These are phyloP conservation scores for Solea senegalensis DNA, from an alignment of 2,113 vertebrate genomes.

Conservation along the genomic window DNA sequence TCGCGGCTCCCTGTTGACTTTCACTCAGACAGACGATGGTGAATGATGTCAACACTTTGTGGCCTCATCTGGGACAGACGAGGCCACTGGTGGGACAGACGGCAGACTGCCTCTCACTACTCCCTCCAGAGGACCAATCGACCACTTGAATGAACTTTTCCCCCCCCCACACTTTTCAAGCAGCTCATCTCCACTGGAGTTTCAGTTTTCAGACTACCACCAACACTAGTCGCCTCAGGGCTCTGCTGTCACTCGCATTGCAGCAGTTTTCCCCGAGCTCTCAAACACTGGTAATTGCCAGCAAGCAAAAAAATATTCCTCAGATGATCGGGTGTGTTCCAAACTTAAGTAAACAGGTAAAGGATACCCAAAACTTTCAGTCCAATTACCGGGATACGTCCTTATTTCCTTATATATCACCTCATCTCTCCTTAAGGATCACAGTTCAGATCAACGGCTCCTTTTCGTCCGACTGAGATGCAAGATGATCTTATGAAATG, in stretches of 20 bases:
- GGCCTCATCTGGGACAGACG: constrained; percentile 13
- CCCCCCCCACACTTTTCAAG: constrained; percentile 10
- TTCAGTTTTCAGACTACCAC: constrained; percentile 11
- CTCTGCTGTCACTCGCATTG: constrained; percentile 31
- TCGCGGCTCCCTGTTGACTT: constrained; percentile 25
- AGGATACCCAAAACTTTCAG: not conserved
- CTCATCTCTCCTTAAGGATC: not conserved
- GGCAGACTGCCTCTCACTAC: constrained; percentile 16
- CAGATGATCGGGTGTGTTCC: not conserved
- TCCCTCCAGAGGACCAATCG: constrained; percentile 43
- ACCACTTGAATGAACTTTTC: constrained; percentile 14
- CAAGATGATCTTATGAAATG: constrained; percentile 2
- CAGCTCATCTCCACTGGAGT: constrained; percentile 19
- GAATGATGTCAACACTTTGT: constrained; percentile 6
- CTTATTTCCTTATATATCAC: not conserved
- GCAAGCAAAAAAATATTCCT: constrained; percentile 8
- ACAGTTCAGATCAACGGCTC: not conserved
- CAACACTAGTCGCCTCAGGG: not conserved
- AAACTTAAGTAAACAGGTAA: constrained; percentile 1
- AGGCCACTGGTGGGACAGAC: constrained; percentile 19
- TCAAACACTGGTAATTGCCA: not conserved
- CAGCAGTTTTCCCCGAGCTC: constrained; percentile 11
- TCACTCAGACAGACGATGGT: constrained; percentile 13
- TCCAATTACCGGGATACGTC: constrained; percentile 1
- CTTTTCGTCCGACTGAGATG: constrained; percentile 6